Evolutionary conservation across 2,888 invertebrate genomes (phyloP), one percentile per base, ranked within the genome.

Genomic region (Arrhopalites spinosus): DNA sequence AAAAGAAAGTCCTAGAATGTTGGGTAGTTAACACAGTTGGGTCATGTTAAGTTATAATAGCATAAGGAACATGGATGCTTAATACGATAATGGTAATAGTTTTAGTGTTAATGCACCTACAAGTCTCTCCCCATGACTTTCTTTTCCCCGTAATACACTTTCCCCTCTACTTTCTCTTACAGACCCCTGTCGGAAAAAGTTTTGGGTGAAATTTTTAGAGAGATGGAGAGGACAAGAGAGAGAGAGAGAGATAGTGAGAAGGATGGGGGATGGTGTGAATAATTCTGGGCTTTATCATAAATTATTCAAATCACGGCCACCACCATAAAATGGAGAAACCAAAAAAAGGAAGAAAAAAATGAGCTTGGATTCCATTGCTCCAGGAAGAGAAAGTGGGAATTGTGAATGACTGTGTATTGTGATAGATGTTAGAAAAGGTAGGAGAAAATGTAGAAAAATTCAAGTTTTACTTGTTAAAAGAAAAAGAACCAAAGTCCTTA

Each of bases 231-330:
- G n/a, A 59, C 8, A 45, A 11, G 25, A 66, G 43, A 59, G 30
- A 61, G 56, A 59, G 13, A 43, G 45, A 30, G 63, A 63, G 72
- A 72, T 27, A 61, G 63, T 63, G 64, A 61, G 71, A n/a, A 71
- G 64, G 56, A 53, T 59, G 36, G 45, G 66, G 63, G 69, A 74
- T 71, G 68, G 78, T 73, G 75, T 72, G 78, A 80, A 80, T 80
- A 78, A 78, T 77, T 80, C 76, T 59, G 64, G 59, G 68, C 64
- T 77, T 76, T 79, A 64, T 78, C 66, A 78, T 81, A 79, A 78
- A 81, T 79, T 81, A 81, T 81, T 81, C 81, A 81, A 79, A 81
- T 79, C 81, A 81, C 81, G 78, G 78, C 68, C 74, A 73, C 70
- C 59, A 74, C 74, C 78, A 77, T 78, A 36, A 36, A 36, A 79